These are phyloP conservation scores for Tenthredo mesomela DNA, from an alignment of 2,888 invertebrate genomes.

Conservation along the genomic window DNA sequence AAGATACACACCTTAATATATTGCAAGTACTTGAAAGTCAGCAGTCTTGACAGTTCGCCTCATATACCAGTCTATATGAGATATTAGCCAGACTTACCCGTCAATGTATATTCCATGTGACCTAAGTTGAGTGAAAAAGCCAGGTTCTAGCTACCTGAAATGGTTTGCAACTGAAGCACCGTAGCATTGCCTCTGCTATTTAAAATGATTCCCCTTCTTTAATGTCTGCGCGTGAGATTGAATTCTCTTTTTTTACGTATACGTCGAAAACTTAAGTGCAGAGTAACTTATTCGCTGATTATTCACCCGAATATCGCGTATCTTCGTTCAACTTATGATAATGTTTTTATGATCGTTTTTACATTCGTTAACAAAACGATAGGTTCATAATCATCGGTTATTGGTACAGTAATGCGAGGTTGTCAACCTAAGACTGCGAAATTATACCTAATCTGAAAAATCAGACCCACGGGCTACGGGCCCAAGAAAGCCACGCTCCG, in stretches of 20 bases:
- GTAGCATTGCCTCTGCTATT: background rate
- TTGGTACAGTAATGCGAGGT: background rate
- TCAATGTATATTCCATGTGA: background rate
- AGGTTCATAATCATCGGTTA: background rate
- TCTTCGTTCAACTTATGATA: background rate
- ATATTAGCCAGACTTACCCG: background rate
- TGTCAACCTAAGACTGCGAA: no score
- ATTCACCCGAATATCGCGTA: background rate
- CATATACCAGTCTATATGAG: background rate
- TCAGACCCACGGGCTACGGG: no score
- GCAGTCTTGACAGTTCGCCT: no score
- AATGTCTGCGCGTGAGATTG: background rate
- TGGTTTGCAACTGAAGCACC: background rate
- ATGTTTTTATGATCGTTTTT: background rate
- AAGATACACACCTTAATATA: no score
- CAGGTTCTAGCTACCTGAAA: background rate
- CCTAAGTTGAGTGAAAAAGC: background rate
- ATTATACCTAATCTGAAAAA: no score
- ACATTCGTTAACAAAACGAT: background rate
- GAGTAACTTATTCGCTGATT: background rate
- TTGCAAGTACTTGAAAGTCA: no score
- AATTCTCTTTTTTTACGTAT: background rate
- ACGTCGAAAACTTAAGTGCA: background rate
- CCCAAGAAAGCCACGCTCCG: no score
- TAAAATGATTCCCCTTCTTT: background rate